Percentiles rank a stretch among this genome's conserved stretches.
Evolutionary conservation across 2,113 vertebrate species (phyloP).

Genomic region (Neolamprologus kungweensis): DNA sequence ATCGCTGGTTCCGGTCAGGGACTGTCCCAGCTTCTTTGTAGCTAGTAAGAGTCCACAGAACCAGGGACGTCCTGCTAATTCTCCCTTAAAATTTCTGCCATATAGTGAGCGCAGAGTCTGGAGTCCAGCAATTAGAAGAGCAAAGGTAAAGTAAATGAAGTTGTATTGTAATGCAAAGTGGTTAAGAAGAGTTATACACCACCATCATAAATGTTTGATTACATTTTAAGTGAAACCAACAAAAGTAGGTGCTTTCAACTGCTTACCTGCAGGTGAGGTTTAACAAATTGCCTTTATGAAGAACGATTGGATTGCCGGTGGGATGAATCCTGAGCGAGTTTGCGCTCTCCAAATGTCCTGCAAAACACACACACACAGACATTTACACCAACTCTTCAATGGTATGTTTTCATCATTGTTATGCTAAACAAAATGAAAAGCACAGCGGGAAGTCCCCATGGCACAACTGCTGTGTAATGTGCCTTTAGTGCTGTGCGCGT

Average conservation of each 20-base stretch:
- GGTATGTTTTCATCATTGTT: background rate
- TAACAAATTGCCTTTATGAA: conserved; percentile 23
- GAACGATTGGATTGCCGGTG: conserved; percentile 6
- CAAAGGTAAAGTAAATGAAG: background rate
- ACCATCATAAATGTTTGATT: background rate
- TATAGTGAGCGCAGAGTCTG: background rate
- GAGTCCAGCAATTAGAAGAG: background rate
- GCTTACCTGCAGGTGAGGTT: conserved; percentile 67
- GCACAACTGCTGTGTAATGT: background rate
- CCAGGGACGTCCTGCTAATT: background rate
- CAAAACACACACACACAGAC: conserved; percentile 20
- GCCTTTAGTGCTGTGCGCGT: background rate
- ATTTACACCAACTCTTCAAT: background rate
- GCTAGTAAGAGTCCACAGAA: background rate
- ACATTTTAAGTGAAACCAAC: background rate
- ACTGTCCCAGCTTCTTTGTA: background rate
- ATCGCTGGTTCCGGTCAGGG: background rate
- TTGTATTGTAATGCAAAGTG: background rate
- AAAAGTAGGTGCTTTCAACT: background rate
- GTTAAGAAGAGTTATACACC: background rate
- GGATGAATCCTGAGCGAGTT: conserved; percentile 34
- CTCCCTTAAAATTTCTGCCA: background rate
- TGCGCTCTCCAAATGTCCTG: conserved; percentile 40
- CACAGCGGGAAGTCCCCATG: background rate
- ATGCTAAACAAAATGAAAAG: background rate